phyloP scores from a whole-genome alignment of 2,113 vertebrate species.

The Phylloscopus trochiloides region DNA sequence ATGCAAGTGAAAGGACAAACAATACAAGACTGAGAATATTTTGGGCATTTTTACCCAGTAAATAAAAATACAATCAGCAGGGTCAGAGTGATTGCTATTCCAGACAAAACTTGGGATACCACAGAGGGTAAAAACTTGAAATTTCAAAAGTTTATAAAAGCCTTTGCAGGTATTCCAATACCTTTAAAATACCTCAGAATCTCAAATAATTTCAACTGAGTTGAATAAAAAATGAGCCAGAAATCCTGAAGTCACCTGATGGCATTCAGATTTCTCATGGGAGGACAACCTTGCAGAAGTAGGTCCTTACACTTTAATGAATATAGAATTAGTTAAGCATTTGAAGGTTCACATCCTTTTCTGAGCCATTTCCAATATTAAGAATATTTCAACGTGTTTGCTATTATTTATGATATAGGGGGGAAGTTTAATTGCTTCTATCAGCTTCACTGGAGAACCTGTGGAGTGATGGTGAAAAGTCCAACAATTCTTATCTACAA shows the following conservation, averaged over 20 bases:
- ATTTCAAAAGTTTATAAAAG: background rate
- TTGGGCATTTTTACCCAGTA: background rate
- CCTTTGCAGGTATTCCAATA: background rate
- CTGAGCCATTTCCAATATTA: background rate
- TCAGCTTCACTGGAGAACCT: background rate
- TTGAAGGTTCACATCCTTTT: background rate
- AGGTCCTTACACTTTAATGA: background rate
- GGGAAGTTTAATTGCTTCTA: background rate
- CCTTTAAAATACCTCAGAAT: background rate
- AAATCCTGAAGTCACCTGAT: background rate
- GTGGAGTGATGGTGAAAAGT: background rate
- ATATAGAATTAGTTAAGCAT: background rate
- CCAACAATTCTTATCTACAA: background rate
- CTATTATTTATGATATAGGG: background rate
- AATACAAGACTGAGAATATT: background rate
- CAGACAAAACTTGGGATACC: background rate
- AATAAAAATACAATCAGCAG: background rate
- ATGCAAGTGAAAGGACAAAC: background rate
- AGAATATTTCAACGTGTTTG: background rate
- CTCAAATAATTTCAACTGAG: background rate
- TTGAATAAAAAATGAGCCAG: background rate
- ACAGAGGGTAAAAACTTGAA: background rate
- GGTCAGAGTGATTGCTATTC: rapidly evolving
- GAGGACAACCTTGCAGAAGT: background rate
- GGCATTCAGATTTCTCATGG: background rate